These are phyloP conservation scores for Syrphus vitripennis DNA, from an alignment of 2,888 invertebrate species.

Conservation along the genomic window DNA sequence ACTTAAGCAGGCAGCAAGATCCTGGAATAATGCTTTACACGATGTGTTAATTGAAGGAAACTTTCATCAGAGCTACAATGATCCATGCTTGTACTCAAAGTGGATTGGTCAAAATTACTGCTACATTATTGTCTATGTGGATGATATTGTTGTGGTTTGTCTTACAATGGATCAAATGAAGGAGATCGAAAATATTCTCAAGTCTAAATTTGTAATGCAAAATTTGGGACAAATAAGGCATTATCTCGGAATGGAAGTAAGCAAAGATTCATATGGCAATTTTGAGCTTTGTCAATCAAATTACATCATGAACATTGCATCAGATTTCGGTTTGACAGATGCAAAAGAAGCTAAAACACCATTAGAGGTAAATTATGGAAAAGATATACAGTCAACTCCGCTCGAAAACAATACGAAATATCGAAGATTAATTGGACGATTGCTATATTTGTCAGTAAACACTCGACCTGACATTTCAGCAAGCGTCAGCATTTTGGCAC, in stretches of 20 bases:
- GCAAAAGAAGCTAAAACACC: neutral
- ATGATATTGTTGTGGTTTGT: neutral
- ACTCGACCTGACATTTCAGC: too few species aligned
- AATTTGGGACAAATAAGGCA: too few species aligned
- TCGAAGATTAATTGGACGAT: too few species aligned
- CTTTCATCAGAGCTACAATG: neutral
- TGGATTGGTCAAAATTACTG: neutral
- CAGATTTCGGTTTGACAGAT: neutral
- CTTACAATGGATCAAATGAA: neutral
- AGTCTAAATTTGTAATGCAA: neutral
- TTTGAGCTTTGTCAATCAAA: too few species aligned
- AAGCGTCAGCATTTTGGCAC: too few species aligned
- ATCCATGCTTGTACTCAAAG: neutral
- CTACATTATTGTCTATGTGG: neutral
- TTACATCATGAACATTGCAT: neutral
- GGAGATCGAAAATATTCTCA: neutral
- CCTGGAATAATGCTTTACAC: too few species aligned
- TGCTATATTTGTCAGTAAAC: too few species aligned
- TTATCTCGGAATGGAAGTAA: too few species aligned
- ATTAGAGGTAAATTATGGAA: neutral
- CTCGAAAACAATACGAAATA: too few species aligned
- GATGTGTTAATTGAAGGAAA: too few species aligned
- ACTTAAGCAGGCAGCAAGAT: slow-evolving; percentile 59
- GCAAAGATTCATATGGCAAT: too few species aligned
- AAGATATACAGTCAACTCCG: too few species aligned